Conservation (phyloP, 2,888 invertebrate genomes). For the Loripinus fragilis region DNA sequence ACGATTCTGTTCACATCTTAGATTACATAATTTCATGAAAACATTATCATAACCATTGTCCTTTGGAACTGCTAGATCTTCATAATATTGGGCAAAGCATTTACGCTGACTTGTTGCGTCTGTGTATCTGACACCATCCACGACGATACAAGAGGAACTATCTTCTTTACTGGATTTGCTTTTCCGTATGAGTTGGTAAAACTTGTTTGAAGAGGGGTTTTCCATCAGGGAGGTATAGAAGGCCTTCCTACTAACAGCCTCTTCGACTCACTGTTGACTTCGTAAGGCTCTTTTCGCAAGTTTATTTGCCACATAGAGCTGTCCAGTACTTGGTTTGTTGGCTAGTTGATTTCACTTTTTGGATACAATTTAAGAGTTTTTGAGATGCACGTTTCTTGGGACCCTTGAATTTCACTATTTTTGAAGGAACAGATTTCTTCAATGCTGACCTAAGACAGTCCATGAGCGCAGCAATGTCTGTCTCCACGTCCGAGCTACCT, state of each 20-base stretch:
- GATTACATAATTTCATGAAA: not conserved
- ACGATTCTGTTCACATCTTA: not conserved
- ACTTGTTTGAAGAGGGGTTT: not conserved
- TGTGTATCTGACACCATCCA: not conserved
- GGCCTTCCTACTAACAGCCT: not conserved
- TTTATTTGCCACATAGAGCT: not conserved
- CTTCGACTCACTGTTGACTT: not conserved
- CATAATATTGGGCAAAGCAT: not conserved
- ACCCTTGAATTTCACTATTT: not conserved
- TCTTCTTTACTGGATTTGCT: not conserved
- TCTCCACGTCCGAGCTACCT: not conserved
- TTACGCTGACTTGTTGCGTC: not conserved
- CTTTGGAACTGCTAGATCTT: not conserved
- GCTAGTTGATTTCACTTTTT: not conserved
- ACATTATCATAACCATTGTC: not conserved
- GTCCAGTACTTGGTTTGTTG: not conserved
- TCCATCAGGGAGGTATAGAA: not conserved
- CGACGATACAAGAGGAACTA: not conserved
- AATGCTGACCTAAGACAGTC: not conserved
- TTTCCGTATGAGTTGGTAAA: not conserved
- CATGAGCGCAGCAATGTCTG: not conserved
- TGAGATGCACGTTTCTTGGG: not conserved
- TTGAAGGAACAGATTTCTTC: not conserved
- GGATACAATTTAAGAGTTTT: not conserved
- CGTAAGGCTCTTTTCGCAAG: not conserved